Base-by-base conservation (phyloP, 2,113 vertebrate species). In the Prunella himalayana region DNA sequence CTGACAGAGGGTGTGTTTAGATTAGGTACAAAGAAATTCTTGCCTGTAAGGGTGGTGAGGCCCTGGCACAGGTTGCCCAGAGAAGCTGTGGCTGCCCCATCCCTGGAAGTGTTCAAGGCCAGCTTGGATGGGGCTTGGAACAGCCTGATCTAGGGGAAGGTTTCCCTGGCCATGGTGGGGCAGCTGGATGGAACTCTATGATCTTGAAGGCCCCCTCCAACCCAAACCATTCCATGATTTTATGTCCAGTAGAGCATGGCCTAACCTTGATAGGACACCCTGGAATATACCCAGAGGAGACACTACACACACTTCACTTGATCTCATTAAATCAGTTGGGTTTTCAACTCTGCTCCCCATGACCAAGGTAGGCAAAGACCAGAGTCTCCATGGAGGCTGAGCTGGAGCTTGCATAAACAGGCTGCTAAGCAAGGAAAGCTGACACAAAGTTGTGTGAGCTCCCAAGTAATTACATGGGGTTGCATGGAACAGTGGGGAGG, bases 251-350 rank as follows among this genome's bases (percentile, higher is more conserved):
- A 49, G 5, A 66, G 4, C 53, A 24, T 10, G 11, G 44, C 27
- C 10, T 50, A 61, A 35, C 31, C 9, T 65, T 61, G 41, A 27
- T 9, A 82, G 56, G 27, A 59, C 28, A 88, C 15, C 13, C 15
- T 16, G 25, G 35, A 77, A 47, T 33, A 42, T 17, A 71, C 50
- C 16, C 19, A 49, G 25, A 83, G 42, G 28, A 77, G 20, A 59
- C 10, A 11, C 16, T 44, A 12, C 28, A 64, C 33, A 11, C 10
- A 12, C 4, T 2, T 35, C 57, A 56, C 41, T 27, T 10, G 18
- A 75, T 30, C 9, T 68, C 35, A 13, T 3, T 0, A 44, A 82
- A 39, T n/a, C 22, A 19, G 3, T 0, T 71, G 25, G 9, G 2
- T 30, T 64, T 77, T 71, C 27, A 54, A 66, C 35, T 49, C 12